Base-by-base conservation (phyloP, 2,888 invertebrate genomes). In the Ormia ochracea region DNA sequence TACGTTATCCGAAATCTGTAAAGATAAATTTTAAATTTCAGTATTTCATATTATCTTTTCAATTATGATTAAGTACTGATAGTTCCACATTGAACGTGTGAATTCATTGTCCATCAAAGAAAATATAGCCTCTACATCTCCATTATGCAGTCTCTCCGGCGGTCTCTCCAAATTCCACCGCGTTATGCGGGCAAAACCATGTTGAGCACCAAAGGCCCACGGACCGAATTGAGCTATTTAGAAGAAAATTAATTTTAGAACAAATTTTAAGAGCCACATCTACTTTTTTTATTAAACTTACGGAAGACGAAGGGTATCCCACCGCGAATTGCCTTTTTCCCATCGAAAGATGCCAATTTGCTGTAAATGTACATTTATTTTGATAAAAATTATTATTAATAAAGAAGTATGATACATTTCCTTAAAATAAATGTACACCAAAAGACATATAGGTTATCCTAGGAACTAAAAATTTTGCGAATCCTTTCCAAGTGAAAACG, bases 221-320 rank as follows among this genome's bases (percentile, higher is more conserved):
- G 96, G 94, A 72, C 98, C 98, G 90, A 98, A 98, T 92, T 97
- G 96, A 85, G 98, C 98, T 98, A 68, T 14, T 78, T 52, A 66
- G 45, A 41, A 19, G 41, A 50, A 58, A 33, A 54, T 1, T 28
- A 26, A 52, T 45, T 36, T 9, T 59, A 0, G 9, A 41, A 4
- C 14, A 2, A 1, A 10, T 45, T 50, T 31, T 2, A 23, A 41
- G 5, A 36, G 7, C 2, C n/a, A n/a, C n/a, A 63, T 58, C 23
- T 23, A 0, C 33, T 4, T 41, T 31, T 17, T 10, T 19, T 6
- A 6, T 14, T 1, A 28, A 58, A 75, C 97, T 96, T 93, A 98
- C 98, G 98, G 91, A 98, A 98, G 83, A 98, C 96, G 90, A 98
- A 95, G 81, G 98, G 98, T 90, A 98, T 97, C 86, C 98, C 98